Base-by-base conservation (phyloP, 1,140 invertebrate species). In the Telenomus remus region DNA sequence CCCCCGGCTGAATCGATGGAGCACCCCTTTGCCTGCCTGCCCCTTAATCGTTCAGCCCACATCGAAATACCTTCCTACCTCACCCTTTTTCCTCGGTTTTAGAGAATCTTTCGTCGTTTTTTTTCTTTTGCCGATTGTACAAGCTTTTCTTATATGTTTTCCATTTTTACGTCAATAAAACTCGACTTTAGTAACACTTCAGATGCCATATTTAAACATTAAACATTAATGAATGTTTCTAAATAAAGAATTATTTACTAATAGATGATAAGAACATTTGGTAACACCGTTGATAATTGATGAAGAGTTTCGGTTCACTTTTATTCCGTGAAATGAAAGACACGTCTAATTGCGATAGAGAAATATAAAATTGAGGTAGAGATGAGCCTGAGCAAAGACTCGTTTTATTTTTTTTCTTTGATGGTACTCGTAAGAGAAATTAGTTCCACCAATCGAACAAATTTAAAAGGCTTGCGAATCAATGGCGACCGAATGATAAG, bases 1-100 rank as follows among this genome's bases (percentile, higher is more conserved):
- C 75, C 75, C 79, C 77, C 77, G 80, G 79, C 74, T 81, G 76
- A 81, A 80, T 80, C 81, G 81, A 80, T 81, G 75, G 56, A 81
- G 81, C 80, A 53, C 65, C 79, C 78, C 75, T 66, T 53, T 39
- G 37, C 54, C 68, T 50, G 66, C 68, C 59, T 44, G 10, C 34
- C 54, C 63, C 77, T 68, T 65, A 57, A 72, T 71, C 65, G 56
- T 59, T 69, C 68, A 54, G 44, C 60, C 46, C 53, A 53, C 68
- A 60, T 71, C 63, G 68, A 76, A 66, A 71, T 63, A 70, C 55
- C 53, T 42, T 37, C 43, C 50, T 61, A 12, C 39, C 34, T 70
- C 61, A 48, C 53, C 35, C 51, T 56, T 54, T 71, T 47, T 35
- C 39, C 44, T 60, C 37, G 11, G 14, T 39, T 55, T 34, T 37